Base-by-base conservation (phyloP, 2,888 invertebrate genomes). In the Apotomis turbidana region DNA sequence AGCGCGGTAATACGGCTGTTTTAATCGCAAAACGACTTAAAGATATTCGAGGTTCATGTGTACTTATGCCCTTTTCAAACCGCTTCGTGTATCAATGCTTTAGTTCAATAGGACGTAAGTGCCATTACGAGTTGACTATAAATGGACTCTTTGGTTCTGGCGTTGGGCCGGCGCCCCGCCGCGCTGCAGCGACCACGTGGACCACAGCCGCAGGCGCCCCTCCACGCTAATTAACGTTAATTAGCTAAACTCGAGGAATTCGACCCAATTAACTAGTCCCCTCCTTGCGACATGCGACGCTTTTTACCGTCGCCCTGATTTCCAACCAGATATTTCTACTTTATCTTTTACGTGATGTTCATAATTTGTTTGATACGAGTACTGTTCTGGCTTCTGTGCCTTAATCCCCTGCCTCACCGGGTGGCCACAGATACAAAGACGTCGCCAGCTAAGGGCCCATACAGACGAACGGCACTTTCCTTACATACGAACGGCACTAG, bases 231-330 rank as follows among this genome's bases (percentile, higher is more conserved):
- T 72, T 72, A 72, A 58, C 83, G 87, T 83, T 91, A 90, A 91
- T 91, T 90, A 90, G 87, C 86, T 86, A 87, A 90, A 87, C 86
- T 85, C 84, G 82, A 84, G 83, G 86, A 86, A 89, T 89, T 83
- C 86, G 81, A 84, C 85, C 85, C 85, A 89, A 90, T 90, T 89
- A 90, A 83, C 83, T 78, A 74, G 78, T 79, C 81, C 79, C 78
- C 79, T 75, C 74, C 75, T 63, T 63, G 72, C 67, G 70, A 63
- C 63, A 75, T 63, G 71, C 73, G 70, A 60, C 64, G 64, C 63
- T 69, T 74, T 73, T 74, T 74, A 68, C 76, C 75, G n/a, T 12
- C 64, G 13, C 51, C 46, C 62, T 38, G 68, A 71, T 71, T 62
- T 44, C 44, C 44, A 68, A 62, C 62, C 44, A 72, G 72, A 68